Percentiles rank a stretch among this genome's conserved stretches.
Evolutionary conservation across 2,888 invertebrate genomes (phyloP).

Genomic region (Tineola bisselliella): DNA sequence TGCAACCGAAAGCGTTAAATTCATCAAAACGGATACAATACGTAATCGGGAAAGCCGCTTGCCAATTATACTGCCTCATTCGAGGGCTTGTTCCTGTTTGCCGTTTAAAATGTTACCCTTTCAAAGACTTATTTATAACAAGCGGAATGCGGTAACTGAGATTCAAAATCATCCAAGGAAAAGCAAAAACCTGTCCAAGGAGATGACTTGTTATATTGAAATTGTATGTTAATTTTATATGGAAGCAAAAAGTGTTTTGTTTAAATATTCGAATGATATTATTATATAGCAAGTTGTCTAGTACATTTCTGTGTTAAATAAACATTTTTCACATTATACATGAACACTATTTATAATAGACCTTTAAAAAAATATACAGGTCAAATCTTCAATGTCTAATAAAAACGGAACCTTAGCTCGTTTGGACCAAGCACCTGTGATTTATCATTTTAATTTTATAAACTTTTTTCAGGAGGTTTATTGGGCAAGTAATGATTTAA

Average conservation of each 20-base stretch:
- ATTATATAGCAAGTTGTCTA: no score
- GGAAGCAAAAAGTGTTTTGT: no score
- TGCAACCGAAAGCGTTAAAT: not conserved
- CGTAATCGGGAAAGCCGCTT: not conserved
- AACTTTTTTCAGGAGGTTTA: not conserved
- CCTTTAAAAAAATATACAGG: not conserved
- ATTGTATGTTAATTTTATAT: no score
- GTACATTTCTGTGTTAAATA: no score
- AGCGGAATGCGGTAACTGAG: no score
- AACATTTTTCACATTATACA: no score
- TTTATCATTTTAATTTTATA: slow-evolving; percentile 5
- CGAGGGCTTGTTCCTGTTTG: not conserved
- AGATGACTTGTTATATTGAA: no score
- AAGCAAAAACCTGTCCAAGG: no score
- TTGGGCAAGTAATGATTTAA: not conserved
- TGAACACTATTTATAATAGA: no score
- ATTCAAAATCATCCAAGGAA: no score
- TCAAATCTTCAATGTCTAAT: not conserved
- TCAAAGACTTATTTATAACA: no score
- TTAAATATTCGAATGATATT: no score
- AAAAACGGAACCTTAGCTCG: not conserved
- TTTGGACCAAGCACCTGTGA: not conserved
- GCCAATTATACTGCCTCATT: not conserved
- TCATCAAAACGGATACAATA: not conserved
- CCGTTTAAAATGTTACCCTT: not conserved